These are phyloP conservation scores for Timandra comae DNA, from an alignment of 2,888 invertebrate genomes.

Conservation along the genomic window DNA sequence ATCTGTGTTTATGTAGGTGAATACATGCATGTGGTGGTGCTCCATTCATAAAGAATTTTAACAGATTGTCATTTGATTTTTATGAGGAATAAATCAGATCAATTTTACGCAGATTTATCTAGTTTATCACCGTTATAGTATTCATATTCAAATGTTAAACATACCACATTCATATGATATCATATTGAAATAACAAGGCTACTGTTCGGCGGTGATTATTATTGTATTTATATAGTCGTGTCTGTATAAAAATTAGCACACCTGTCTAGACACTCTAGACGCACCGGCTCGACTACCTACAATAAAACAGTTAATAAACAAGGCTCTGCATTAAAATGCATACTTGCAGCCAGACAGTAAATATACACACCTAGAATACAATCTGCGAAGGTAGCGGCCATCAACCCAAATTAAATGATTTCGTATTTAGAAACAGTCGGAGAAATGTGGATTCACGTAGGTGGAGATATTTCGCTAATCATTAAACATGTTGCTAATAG, in stretches of 20 bases:
- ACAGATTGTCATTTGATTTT: too few species aligned
- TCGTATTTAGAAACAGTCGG: constrained; percentile 10
- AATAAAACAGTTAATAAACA: constrained; percentile 31
- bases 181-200: too few species aligned
- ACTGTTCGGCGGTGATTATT: too few species aligned
- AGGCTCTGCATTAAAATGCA: constrained; percentile 31
- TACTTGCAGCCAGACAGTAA: constrained; percentile 19
- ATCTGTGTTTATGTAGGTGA: background rate
- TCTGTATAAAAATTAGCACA: constrained; percentile 29
- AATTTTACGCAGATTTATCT: too few species aligned
- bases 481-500: constrained; percentile 5
- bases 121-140: too few species aligned
- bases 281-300: constrained; percentile 19
- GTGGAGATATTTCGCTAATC: constrained; percentile 1
- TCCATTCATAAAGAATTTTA: background rate
- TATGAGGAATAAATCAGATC: too few species aligned
- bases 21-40: background rate
- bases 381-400: constrained; percentile 15
- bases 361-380: constrained; percentile 22
- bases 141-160: too few species aligned
- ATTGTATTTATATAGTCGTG: background rate
- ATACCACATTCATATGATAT: too few species aligned
- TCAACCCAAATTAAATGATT: constrained; percentile 18
- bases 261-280: constrained; percentile 36
- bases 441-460: constrained; percentile 8